These are phyloP conservation scores for Mamestra configurata DNA, from an alignment of 1,140 invertebrate genomes.

Conservation along the genomic window DNA sequence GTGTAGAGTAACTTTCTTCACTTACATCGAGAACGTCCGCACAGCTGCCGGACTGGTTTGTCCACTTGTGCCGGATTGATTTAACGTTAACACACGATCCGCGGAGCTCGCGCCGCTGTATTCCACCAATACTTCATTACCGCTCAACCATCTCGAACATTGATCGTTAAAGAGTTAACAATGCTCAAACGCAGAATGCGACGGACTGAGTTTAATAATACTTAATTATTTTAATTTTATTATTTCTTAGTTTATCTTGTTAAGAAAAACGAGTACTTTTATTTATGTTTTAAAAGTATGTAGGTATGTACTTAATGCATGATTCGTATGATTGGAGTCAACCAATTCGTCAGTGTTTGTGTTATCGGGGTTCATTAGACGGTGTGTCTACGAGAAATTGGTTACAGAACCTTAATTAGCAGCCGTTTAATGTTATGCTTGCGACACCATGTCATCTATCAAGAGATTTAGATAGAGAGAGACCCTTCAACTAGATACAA, in stretches of 20 bases:
- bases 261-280: too few relatives aligned
- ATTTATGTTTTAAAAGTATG: too few relatives aligned
- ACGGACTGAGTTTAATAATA: neutral
- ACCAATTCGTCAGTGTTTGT: too few relatives aligned
- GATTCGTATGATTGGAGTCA: too few relatives aligned
- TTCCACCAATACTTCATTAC: constrained; percentile 76
- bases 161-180: constrained; percentile 26
- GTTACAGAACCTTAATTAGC: too few relatives aligned
- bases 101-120: constrained; percentile 69
- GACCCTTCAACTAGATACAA: too few relatives aligned
- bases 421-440: too few relatives aligned
- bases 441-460: too few relatives aligned
- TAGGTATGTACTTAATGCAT: too few relatives aligned
- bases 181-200: neutral
- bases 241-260: neutral
- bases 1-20: constrained; percentile 66
- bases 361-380: too few relatives aligned
- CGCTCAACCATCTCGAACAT: constrained; percentile 66
- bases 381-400: too few relatives aligned
- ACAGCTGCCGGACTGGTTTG: constrained; percentile 87
- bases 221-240: neutral
- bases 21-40: constrained; percentile 72
- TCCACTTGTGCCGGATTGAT: constrained; percentile 86
- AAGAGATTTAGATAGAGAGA: too few relatives aligned
- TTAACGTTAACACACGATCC: constrained; percentile 84